Conservation (phyloP, 2,113 vertebrate species). For the Theropithecus gelada region DNA sequence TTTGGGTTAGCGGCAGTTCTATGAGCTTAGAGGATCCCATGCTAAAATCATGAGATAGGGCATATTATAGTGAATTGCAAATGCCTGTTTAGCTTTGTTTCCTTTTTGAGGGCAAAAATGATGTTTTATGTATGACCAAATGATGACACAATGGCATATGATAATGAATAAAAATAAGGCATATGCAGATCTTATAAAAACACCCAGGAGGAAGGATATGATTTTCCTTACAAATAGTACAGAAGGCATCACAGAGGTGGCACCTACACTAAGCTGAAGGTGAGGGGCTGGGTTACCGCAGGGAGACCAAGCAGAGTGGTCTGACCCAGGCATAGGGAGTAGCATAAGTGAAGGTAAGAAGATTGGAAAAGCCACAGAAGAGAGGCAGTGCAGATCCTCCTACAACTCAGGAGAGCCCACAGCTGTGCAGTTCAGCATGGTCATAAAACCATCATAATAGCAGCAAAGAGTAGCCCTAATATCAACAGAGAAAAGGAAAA, state of each 20-base stretch:
- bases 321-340: background rate
- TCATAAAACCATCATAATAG: background rate
- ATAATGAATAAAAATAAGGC: background rate
- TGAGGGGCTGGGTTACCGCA: background rate
- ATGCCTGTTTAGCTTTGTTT: background rate
- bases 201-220: background rate
- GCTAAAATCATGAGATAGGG: accelerated
- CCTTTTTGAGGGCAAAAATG: background rate
- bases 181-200: background rate
- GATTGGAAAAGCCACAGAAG: too few species aligned
- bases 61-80: too few species aligned
- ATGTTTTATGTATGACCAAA: background rate
- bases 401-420: accelerated
- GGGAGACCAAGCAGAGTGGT: background rate
- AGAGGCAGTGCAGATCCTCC: accelerated
- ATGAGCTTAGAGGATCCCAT: background rate
- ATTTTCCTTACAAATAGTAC: background rate
- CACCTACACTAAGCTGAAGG: too few species aligned
- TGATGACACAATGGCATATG: background rate
- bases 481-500: background rate
- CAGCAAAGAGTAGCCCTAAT: accelerated
- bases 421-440: background rate
- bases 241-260: background rate
- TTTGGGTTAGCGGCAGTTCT: background rate
- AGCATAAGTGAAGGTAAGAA: accelerated